These are phyloP conservation scores for Chrosomus eos DNA, from an alignment of 2,797 vertebrate genomes.

Conservation along the genomic window DNA sequence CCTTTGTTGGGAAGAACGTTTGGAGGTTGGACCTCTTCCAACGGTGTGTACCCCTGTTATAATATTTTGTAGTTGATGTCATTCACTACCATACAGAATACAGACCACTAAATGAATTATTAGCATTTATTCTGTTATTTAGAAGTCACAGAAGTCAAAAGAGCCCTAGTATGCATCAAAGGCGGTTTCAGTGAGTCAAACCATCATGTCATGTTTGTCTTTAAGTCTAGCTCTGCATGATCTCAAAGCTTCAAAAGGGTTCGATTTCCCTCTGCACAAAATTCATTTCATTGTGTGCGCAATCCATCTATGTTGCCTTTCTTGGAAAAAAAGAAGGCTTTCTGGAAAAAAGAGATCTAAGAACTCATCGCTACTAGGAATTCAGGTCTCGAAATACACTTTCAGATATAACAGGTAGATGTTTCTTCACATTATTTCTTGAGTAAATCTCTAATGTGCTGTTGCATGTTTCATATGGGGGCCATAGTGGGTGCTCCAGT, in stretches of 20 bases:
- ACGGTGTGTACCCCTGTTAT: neutral
- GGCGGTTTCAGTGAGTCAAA: neutral
- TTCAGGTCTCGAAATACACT: neutral
- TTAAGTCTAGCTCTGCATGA: constrained; percentile 25
- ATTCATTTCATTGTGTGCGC: constrained; percentile 11
- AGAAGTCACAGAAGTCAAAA: neutral
- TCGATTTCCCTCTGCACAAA: neutral
- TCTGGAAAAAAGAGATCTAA: neutral
- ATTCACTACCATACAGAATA: neutral
- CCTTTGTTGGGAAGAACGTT: neutral
- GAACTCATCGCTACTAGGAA: neutral
- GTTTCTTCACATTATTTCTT: neutral
- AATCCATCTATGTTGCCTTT: neutral
- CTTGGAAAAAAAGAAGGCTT: neutral
- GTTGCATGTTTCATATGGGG: neutral
- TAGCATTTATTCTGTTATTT: neutral
- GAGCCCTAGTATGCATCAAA: neutral
- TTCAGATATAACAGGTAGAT: neutral
- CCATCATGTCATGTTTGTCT: constrained; percentile 1
- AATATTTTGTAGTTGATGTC: constrained; percentile 10
- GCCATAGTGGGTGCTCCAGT: neutral
- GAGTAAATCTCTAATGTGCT: neutral
- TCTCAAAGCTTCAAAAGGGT: constrained; percentile 23
- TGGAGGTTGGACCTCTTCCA: neutral
- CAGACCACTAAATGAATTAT: neutral